These are phyloP conservation scores for Salmo trutta DNA, from an alignment of 2,797 vertebrate species.

Conservation along the genomic window DNA sequence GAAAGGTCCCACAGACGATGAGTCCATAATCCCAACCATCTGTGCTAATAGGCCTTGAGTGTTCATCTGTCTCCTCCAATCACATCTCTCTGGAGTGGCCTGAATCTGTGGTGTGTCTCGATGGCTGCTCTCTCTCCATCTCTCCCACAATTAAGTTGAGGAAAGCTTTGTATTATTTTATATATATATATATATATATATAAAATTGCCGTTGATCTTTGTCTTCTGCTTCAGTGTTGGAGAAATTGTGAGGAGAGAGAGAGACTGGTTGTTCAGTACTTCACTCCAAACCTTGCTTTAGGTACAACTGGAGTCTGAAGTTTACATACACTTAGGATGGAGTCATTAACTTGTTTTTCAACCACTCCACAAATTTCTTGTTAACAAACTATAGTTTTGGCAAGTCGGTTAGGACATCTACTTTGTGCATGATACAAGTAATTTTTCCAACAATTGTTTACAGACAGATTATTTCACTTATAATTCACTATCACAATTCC, in stretches of 20 bases:
- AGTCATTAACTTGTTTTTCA: too few species aligned
- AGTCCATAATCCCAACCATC: conserved; percentile 78
- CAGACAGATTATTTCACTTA: too few species aligned
- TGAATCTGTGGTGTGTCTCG: conserved; percentile 27
- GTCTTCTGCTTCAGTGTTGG: conserved; percentile 38
- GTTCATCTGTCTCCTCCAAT: conserved; percentile 66
- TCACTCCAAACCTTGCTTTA: not conserved
- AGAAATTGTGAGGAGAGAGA: not conserved
- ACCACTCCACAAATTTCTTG: too few species aligned
- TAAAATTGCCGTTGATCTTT: conserved; percentile 4
- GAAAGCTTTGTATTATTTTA: conserved; percentile 48
- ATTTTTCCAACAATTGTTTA: too few species aligned
- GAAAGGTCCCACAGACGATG: conserved; percentile 66
- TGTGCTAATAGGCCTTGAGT: conserved; percentile 75
- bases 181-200: too few species aligned
- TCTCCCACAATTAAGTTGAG: conserved; percentile 20
- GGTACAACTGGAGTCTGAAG: too few species aligned
- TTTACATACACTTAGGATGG: too few species aligned
- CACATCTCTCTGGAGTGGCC: conserved; percentile 30
- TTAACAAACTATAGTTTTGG: too few species aligned
- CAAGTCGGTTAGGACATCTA: too few species aligned
- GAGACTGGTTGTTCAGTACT: not conserved
- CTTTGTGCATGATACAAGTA: too few species aligned
- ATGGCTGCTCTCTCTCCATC: conserved; percentile 37
- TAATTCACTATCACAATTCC: too few species aligned